phyloP scores from a whole-genome alignment of 2,797 vertebrate genomes.

The Sciurus vulgaris region DNA sequence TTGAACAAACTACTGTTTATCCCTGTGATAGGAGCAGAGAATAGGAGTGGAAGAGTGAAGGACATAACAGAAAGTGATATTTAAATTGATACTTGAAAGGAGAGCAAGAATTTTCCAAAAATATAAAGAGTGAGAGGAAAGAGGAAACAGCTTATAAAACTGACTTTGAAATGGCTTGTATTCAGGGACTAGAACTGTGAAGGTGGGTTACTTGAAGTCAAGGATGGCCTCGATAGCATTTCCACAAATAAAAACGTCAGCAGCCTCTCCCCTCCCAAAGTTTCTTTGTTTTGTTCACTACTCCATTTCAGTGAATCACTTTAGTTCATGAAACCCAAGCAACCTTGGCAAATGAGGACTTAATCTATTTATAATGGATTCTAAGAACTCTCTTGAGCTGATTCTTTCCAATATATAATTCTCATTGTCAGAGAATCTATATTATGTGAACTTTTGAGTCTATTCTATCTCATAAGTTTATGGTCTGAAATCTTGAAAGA shows the following conservation, averaged over 20 bases:
- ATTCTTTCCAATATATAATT: constrained; percentile 13
- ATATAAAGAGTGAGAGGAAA: background rate
- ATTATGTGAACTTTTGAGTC: background rate
- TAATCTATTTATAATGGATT: background rate
- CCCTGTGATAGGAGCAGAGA: background rate
- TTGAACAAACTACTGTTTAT: constrained; percentile 32
- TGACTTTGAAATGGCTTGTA: constrained; percentile 25
- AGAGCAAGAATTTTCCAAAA: constrained; percentile 34
- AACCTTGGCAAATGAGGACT: constrained; percentile 25
- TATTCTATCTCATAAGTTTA: background rate
- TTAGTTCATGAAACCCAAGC: background rate
- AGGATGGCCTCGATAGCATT: constrained; percentile 13
- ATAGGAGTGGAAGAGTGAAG: background rate
- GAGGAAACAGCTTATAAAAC: constrained; percentile 14
- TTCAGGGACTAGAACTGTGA: constrained; percentile 15
- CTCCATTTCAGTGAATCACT: constrained; percentile 16
- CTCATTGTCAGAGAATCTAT: background rate
- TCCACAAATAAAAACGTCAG: constrained; percentile 5
- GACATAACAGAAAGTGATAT: background rate
- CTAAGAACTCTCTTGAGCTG: constrained; percentile 10
- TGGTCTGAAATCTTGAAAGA: background rate
- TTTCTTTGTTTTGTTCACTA: constrained; percentile 39
- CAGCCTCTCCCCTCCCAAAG: background rate
- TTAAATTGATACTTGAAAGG: constrained; percentile 25
- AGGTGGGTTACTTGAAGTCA: constrained; percentile 3